phyloP scores from a whole-genome alignment of 23 tunicate species.

The Ascidia mentula region DNA sequence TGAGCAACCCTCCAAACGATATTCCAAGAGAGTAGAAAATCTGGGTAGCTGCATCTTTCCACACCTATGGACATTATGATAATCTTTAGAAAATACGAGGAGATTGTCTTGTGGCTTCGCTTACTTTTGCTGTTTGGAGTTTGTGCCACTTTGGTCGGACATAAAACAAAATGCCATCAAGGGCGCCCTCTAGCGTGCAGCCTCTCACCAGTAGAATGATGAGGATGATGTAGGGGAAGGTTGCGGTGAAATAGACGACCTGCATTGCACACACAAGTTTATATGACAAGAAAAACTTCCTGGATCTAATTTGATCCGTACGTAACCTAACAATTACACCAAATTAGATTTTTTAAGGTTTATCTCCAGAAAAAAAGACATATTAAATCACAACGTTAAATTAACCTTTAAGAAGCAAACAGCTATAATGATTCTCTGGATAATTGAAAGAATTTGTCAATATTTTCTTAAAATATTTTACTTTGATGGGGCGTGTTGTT shows the following conservation, averaged over 20 bases:
- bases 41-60: conserved; percentile 97
- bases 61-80: conserved; percentile 43
- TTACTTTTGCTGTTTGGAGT: conserved; percentile 50
- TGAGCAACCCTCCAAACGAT: conserved; percentile 78
- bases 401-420: too few species aligned
- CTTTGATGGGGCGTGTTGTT: background rate
- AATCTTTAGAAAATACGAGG: too few species aligned
- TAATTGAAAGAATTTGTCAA: too few species aligned
- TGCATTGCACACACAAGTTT: conserved; percentile 7
- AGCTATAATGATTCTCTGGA: too few species aligned
- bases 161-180: conserved; percentile 58
- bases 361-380: too few species aligned
- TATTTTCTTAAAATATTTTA: too few species aligned
- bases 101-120: background rate
- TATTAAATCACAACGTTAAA: too few species aligned
- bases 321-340: too few species aligned
- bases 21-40: conserved; percentile 95
- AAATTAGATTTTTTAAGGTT: too few species aligned
- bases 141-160: conserved; percentile 63
- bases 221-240: conserved; percentile 73
- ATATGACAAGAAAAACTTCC: background rate
- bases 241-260: conserved; percentile 89
- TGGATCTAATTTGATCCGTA: too few species aligned
- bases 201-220: conserved; percentile 66
- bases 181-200: conserved; percentile 75